Percentiles rank a stretch among this genome's conserved stretches.
phyloP scores from a whole-genome alignment of 1,140 invertebrate genomes.

The Caenorhabditis inopinata region DNA sequence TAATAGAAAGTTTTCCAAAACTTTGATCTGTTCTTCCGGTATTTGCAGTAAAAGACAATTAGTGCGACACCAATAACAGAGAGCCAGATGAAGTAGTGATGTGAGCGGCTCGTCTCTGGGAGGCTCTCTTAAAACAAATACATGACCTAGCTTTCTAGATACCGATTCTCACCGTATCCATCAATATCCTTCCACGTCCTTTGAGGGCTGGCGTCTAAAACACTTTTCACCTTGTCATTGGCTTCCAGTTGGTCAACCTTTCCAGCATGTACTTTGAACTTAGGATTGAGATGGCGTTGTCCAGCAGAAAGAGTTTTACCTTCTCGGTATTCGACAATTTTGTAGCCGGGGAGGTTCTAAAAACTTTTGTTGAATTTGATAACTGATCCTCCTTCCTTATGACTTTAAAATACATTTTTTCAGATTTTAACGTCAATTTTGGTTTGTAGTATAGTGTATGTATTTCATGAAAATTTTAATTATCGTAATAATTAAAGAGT shows the following conservation, averaged over 20 bases:
- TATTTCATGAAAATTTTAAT: too few species aligned
- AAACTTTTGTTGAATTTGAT: slow-evolving; percentile 22
- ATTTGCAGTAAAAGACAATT: slow-evolving; percentile 58
- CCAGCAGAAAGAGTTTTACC: slow-evolving; percentile 59
- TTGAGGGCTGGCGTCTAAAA: slow-evolving; percentile 52
- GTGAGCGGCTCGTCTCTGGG: slow-evolving; percentile 42
- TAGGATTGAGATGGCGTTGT: slow-evolving; percentile 58
- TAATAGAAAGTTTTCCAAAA: slow-evolving; percentile 66
- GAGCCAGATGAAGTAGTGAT: slow-evolving; percentile 55
- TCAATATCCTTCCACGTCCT: slow-evolving; percentile 54
- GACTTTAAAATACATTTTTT: too few species aligned
- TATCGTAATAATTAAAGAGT: too few species aligned
- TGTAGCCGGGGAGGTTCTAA: slow-evolving; percentile 58
- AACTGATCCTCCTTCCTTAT: neutral
- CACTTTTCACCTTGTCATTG: slow-evolving; percentile 47
- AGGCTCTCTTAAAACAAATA: neutral
- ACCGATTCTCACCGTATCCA: slow-evolving; percentile 38
- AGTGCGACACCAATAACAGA: slow-evolving; percentile 51
- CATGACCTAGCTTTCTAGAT: neutral
- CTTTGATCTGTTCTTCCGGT: slow-evolving; percentile 60
- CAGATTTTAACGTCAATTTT: neutral
- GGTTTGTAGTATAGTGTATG: too few species aligned
- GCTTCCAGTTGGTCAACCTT: slow-evolving; percentile 60
- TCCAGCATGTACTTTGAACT: slow-evolving; percentile 52
- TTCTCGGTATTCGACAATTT: slow-evolving; percentile 58